Evolutionary conservation across 2,113 vertebrate species (phyloP), one percentile per base, ranked within the genome.

Genomic region (Corapipo altera): DNA sequence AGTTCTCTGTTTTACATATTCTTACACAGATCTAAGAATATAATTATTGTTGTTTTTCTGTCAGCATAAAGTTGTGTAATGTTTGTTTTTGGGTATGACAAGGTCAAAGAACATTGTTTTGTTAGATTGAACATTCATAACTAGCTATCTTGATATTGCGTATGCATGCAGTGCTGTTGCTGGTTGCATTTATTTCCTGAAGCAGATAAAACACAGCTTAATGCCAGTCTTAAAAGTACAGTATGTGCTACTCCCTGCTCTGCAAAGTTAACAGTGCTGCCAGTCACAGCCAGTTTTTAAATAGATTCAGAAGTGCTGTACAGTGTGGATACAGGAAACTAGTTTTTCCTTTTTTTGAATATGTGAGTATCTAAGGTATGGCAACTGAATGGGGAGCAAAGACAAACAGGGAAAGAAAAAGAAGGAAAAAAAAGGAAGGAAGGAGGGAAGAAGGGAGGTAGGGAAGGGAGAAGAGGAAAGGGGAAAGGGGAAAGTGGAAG

Each of bases 401-500:
- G 33, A 55, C 14, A 9, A 35, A 18, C 20, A 77, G 28, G 26
- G 17, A 26, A 24, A 32, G 6, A 81, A 46, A 70, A 46, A 61
- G 17, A 58, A 35, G 21, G 6, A 37, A 33, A 33, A 24, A 15
- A 7, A n/a, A n/a, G n/a, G n/a, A n/a, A n/a, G n/a, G 17, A 32
- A 11, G 54, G 17, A 11, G 18, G 10, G 17, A 20, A 55, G 30
- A 30, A n/a, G n/a, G n/a, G 17, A 32, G 19, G 54, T 28, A 11
- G 18, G 10, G 17, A 20, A 55, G 30, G 54, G 32, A 5, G 15
- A 4, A 8, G 21, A 9, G 5, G 52, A 21, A 8, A 17, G 27
- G 13, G 8, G 8, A 22, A 14, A 6, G 6, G 4, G 20, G 3
- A 6, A 11, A 4, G 7, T 9, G 21, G 3, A 33, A 6, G 18